These are phyloP conservation scores for Pangasius mekongensis DNA, from an alignment of 2,797 vertebrate genomes.

Conservation along the genomic window DNA sequence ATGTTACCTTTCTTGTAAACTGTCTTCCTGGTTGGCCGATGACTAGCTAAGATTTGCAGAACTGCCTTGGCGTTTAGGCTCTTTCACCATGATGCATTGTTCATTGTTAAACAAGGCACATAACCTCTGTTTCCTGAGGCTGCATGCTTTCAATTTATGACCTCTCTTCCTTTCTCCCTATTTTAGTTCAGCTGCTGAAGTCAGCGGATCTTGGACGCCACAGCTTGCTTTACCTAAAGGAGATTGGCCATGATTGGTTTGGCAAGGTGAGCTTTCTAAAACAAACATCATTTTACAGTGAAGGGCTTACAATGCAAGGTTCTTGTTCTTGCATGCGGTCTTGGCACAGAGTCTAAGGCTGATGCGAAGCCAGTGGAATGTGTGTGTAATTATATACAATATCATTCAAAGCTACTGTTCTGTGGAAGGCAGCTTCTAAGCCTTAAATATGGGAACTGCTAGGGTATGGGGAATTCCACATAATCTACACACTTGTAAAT, in stretches of 20 bases:
- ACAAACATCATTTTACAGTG: conserved; percentile 14
- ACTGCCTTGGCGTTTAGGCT: not conserved
- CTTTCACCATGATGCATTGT: conserved; percentile 18
- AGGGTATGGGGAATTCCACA: not conserved
- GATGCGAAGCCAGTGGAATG: conserved; percentile 47
- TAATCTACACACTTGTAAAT: conserved; percentile 43
- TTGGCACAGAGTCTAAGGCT: not conserved
- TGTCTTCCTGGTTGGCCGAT: not conserved
- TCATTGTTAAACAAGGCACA: conserved; percentile 43
- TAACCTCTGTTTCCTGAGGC: conserved; percentile 10
- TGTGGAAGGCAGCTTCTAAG: conserved; percentile 43
- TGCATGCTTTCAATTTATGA: conserved; percentile 23
- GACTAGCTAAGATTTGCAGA: not conserved
- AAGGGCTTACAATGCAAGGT: not conserved
- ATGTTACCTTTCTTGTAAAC: not conserved
- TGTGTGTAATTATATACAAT: conserved; percentile 59
- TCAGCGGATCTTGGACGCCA: conserved; percentile 89
- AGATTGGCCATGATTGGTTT: conserved; percentile 95
- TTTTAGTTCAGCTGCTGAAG: conserved; percentile 89
- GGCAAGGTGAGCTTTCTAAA: conserved; percentile 85
- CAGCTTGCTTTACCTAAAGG: conserved; percentile 93
- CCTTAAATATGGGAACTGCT: conserved; percentile 37
- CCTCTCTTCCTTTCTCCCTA: conserved; percentile 45
- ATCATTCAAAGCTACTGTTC: conserved; percentile 57
- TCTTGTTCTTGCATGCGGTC: conserved; percentile 21